Base-by-base conservation (phyloP, 2,888 invertebrate genomes). In the Agonopterix arenella region DNA sequence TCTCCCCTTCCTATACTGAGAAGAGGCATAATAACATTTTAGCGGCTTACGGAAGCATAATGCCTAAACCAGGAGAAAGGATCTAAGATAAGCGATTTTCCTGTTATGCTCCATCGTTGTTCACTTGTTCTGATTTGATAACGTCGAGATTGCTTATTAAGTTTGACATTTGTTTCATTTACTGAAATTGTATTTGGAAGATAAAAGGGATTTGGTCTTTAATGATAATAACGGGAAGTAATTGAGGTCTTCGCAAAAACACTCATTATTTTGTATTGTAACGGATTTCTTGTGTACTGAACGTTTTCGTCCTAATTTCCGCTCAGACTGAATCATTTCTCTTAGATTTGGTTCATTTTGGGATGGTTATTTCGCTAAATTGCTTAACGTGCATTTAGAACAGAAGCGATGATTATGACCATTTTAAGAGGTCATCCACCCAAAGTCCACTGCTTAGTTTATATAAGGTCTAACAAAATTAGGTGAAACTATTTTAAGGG, bases 51-150 rank as follows among this genome's bases (percentile, higher is more conserved):
- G 11, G 45, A 45, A 52, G 37, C 51, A 44, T 48, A 37, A 49
- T 46, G 55, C 52, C 49, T 53, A 50, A 51, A 50, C 49, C 50
- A 49, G 46, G 47, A 48, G 53, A 47, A 48, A 48, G 50, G 49
- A 52, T 49, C 48, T 46, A 48, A 28, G 56, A 60, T 58, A 58
- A 56, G 55, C 52, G 53, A 52, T 53, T 58, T 55, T 55, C 55
- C 49, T 51, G 57, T 53, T 52, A 56, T 52, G 48, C 49, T 54
- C 45, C 50, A 38, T 48, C 49, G 46, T 48, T 49, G 46, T 46
- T 55, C 51, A 47, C 43, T 46, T 46, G 53, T 46, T 45, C 53
- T 41, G 44, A 48, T 51, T 47, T 52, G 51, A 54, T 55, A 54
- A 48, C 52, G 51, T 47, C 45, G 13, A 47, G 50, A 52, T 53